phyloP scores from a whole-genome alignment of 2,888 invertebrate genomes.

The Scrobipalpa costella region DNA sequence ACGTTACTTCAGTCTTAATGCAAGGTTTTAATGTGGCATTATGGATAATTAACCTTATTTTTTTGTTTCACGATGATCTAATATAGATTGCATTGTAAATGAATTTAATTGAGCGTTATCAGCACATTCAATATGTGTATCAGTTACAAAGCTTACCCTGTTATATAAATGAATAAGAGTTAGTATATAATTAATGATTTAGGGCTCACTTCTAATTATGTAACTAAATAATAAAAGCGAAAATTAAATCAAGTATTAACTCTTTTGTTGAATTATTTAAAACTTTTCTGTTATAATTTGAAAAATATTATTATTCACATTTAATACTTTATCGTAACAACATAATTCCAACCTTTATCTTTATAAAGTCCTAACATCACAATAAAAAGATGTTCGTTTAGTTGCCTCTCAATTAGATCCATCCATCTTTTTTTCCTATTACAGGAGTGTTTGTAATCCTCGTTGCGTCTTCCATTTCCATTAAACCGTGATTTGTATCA shows the following conservation, averaged over 20 bases:
- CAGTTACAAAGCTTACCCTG: too few species aligned
- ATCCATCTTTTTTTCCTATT: conserved; percentile 17
- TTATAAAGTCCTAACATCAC: neutral
- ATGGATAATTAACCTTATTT: conserved; percentile 4
- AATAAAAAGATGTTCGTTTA: neutral
- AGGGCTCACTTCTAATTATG: too few species aligned
- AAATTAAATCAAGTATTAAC: too few species aligned
- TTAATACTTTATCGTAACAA: neutral
- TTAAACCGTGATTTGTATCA: conserved; percentile 15
- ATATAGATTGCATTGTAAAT: conserved; percentile 9
- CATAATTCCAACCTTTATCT: neutral
- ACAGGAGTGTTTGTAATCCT: neutral
- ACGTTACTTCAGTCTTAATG: neutral
- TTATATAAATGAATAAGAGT: too few species aligned
- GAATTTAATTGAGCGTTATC: too few species aligned
- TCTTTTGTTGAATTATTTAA: too few species aligned
- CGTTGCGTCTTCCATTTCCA: conserved; percentile 11
- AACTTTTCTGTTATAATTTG: too few species aligned
- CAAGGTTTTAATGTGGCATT: neutral
- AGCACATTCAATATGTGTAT: too few species aligned
- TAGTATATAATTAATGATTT: too few species aligned
- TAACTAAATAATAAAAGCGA: too few species aligned
- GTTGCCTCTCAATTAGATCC: neutral
- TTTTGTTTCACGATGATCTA: neutral
- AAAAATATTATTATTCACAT: too few species aligned